phyloP scores from a whole-genome alignment of 2,888 invertebrate species.

The Ophion ventricosus region DNA sequence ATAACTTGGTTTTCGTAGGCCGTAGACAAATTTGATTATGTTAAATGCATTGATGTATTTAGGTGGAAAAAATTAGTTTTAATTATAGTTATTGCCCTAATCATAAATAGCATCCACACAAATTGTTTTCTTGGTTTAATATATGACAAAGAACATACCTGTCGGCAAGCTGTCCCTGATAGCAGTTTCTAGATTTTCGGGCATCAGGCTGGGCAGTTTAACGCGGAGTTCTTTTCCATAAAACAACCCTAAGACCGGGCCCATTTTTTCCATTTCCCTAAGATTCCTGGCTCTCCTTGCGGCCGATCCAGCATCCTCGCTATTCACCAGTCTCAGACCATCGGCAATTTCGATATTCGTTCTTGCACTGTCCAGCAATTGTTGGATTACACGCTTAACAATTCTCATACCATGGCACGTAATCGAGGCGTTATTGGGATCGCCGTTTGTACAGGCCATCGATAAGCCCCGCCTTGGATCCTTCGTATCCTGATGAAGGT shows the following conservation, averaged over 20 bases:
- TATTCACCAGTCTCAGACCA: conserved; percentile 87
- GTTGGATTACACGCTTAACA: conserved; percentile 84
- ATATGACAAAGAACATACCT: conserved; percentile 77
- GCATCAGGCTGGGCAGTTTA: conserved; percentile 88
- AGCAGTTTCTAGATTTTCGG: conserved; percentile 87
- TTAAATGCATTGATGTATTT: background rate
- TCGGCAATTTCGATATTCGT: conserved; percentile 86
- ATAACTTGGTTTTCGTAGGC: too few relatives aligned
- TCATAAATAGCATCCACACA: too few relatives aligned
- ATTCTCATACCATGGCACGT: conserved; percentile 85
- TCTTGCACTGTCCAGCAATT: conserved; percentile 84
- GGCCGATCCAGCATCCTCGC: conserved; percentile 82
- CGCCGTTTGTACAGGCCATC: conserved; percentile 68
- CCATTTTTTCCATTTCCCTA: conserved; percentile 83
- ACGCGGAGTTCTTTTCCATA: conserved; percentile 90
- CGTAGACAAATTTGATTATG: background rate
- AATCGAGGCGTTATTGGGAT: conserved; percentile 80
- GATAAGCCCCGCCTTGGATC: conserved; percentile 71
- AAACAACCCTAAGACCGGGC: conserved; percentile 87
- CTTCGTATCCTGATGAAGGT: conserved; percentile 42
- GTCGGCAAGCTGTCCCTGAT: conserved; percentile 85
- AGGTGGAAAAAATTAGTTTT: background rate
- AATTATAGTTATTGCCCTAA: too few relatives aligned
- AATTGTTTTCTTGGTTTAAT: too few relatives aligned
- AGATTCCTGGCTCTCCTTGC: conserved; percentile 83